Conservation (phyloP, 2,113 vertebrate species). For the Pterocles gutturalis region DNA sequence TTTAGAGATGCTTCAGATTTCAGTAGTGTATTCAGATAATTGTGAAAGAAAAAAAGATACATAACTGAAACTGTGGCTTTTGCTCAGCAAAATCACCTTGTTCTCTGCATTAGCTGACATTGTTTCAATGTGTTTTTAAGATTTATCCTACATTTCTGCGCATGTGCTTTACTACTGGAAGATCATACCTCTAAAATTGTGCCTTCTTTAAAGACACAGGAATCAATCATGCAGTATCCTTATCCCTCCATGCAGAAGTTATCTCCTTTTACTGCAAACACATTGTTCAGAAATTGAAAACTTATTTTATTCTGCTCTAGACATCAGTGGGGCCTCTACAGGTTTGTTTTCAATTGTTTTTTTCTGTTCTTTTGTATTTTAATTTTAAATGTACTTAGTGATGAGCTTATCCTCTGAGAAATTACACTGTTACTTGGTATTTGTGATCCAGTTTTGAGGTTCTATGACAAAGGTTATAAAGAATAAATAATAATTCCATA, state of each 20-base stretch:
- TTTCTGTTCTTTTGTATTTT: background rate
- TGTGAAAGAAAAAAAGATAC: background rate
- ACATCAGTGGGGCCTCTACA: background rate
- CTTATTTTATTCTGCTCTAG: background rate
- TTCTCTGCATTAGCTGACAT: background rate
- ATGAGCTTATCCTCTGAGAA: background rate
- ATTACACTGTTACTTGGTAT: background rate
- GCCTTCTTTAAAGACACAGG: background rate
- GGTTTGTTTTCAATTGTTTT: slow-evolving; percentile 1
- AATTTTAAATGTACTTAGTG: background rate
- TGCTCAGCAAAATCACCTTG: background rate
- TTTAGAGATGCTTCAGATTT: background rate
- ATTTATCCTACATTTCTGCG: background rate
- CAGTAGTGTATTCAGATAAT: background rate
- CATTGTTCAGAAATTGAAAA: background rate
- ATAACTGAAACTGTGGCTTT: background rate
- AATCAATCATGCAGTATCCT: background rate
- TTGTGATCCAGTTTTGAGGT: background rate
- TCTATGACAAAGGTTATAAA: background rate
- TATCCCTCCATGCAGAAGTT: background rate
- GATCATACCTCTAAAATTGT: background rate
- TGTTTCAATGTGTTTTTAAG: background rate
- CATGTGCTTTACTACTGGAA: background rate
- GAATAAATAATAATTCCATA: background rate
- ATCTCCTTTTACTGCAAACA: background rate